A percentile compares a stretch with the other conserved stretches of the same genome.
Evolutionary conservation across 2,888 invertebrate species (phyloP).

Genomic region (Ceramica pisi): DNA sequence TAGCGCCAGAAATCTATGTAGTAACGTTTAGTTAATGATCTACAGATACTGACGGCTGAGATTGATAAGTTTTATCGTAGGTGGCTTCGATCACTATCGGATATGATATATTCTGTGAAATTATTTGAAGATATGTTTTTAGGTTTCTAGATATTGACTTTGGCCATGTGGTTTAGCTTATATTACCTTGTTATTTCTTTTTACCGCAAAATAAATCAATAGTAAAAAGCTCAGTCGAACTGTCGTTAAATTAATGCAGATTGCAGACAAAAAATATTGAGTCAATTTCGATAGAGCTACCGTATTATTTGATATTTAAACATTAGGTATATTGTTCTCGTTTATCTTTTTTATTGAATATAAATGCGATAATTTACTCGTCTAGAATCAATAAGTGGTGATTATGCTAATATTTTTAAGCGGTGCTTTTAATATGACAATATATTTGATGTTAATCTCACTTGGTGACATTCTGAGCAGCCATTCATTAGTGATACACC

Average conservation of each 20-base stretch:
- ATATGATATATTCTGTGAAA: constrained; percentile 25
- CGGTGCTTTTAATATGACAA: constrained; percentile 37
- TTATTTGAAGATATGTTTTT: constrained; percentile 7
- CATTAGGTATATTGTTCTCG: constrained; percentile 31
- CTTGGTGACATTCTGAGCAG: constrained; percentile 15
- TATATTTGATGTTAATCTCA: constrained; percentile 44
- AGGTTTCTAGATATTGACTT: background rate
- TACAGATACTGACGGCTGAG: constrained; percentile 49
- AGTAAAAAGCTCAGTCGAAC: background rate
- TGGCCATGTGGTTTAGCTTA: background rate
- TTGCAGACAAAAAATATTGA: constrained; percentile 21
- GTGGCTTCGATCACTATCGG: constrained; percentile 42
- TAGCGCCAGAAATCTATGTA: constrained; percentile 11
- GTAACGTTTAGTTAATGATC: constrained; percentile 62
- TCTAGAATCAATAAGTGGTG: constrained; percentile 33
- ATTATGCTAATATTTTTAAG: constrained; percentile 47
- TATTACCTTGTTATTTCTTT: background rate
- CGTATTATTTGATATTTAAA: constrained; percentile 45
- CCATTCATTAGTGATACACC: constrained; percentile 30
- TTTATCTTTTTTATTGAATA: constrained; percentile 48
- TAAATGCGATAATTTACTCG: constrained; percentile 30
- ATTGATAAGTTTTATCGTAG: constrained; percentile 58
- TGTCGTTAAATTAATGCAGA: constrained; percentile 13
- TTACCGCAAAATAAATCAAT: background rate
- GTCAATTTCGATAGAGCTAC: constrained; percentile 24